Conservation (phyloP, 2,888 invertebrate species). For the Scaptomyza polygonia region DNA sequence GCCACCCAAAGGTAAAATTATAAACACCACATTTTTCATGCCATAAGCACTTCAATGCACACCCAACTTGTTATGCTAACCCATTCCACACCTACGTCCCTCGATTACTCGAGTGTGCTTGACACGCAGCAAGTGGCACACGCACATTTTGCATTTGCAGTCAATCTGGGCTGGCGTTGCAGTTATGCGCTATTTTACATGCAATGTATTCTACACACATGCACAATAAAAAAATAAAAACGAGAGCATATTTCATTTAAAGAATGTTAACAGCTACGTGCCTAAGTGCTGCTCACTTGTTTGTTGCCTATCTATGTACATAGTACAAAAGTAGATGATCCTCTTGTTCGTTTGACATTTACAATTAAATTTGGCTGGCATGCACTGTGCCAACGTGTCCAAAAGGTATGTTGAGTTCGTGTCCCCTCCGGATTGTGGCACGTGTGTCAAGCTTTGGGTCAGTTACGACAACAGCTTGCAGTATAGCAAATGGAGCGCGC, state of each 20-base stretch:
- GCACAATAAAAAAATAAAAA: slow-evolving; percentile 19
- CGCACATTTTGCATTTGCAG: slow-evolving; percentile 49
- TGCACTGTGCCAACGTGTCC: slow-evolving; percentile 6
- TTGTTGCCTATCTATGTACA: slow-evolving; percentile 11
- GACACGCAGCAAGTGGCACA: slow-evolving; percentile 38
- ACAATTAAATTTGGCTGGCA: slow-evolving; percentile 54
- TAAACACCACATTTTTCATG: slow-evolving; percentile 17
- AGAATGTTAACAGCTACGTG: slow-evolving; percentile 38
- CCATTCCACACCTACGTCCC: background rate
- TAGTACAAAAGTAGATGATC: background rate
- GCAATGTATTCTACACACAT: slow-evolving; percentile 22
- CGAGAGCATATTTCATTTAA: slow-evolving; percentile 3
- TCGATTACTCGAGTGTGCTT: slow-evolving; percentile 5
- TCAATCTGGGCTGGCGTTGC: slow-evolving; percentile 18
- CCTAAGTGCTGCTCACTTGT: slow-evolving; percentile 29
- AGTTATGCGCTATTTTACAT: slow-evolving; percentile 25
- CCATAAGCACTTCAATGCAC: background rate
- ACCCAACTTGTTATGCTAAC: background rate
- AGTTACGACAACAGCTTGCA: slow-evolving; percentile 1
- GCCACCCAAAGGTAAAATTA: slow-evolving; percentile 48
- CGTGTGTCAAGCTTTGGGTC: slow-evolving; percentile 19
- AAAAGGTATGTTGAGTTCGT: slow-evolving; percentile 22
- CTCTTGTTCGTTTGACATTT: slow-evolving; percentile 38
- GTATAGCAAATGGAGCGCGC: slow-evolving; percentile 25
- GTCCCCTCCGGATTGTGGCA: slow-evolving; percentile 20